These are phyloP conservation scores for Nibea albiflora DNA, from an alignment of 2,113 vertebrate genomes.

Conservation along the genomic window DNA sequence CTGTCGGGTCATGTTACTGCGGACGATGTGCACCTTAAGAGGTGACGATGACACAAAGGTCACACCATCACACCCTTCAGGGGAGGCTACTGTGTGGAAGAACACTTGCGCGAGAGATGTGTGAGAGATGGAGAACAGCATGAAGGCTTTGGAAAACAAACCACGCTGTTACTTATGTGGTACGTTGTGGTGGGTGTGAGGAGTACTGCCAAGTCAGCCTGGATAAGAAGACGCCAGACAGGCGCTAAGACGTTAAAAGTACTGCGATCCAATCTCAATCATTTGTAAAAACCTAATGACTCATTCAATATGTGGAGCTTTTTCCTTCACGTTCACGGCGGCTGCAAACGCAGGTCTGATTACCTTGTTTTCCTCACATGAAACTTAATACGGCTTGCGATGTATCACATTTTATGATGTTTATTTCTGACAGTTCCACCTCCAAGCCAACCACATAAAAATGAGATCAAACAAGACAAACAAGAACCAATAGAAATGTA, in stretches of 20 bases:
- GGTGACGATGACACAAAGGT: conserved; percentile 26
- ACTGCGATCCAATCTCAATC: neutral
- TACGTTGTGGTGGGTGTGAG: neutral
- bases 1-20: conserved; percentile 34
- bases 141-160: neutral
- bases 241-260: too few species aligned
- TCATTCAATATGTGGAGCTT: conserved; percentile 15
- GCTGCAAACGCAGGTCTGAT: neutral
- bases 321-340: neutral
- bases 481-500: neutral
- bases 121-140: conserved; percentile 4
- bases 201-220: conserved; percentile 3
- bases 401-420: neutral
- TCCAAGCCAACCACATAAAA: neutral
- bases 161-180: neutral
- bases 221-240: neutral
- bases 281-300: conserved; percentile 29
- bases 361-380: neutral
- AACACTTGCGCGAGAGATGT: neutral
- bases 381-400: neutral
- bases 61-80: conserved; percentile 32
- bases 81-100: neutral
- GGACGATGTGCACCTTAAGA: conserved; percentile 32
- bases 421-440: neutral
- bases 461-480: neutral